Evolutionary conservation across 2,113 vertebrate species (phyloP).

Genomic region (Xenopus tropicalis): UCB_Xtro_10.0 CM004445.2:27290001-27290500

Average conservation of each 20-base stretch:
- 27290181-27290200: background rate
- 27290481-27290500: constrained; percentile 2
- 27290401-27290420: constrained; percentile 80
- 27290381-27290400: constrained; percentile 73
- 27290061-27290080: constrained; percentile 41
- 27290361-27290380: constrained; percentile 55
- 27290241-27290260: too few relatives aligned
- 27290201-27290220: background rate
- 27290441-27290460: constrained; percentile 20
- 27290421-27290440: constrained; percentile 47
- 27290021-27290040: constrained; percentile 13
- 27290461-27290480: constrained; percentile 48
- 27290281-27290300: too few relatives aligned
- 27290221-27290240: too few relatives aligned
- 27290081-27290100: constrained; percentile 49
- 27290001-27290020: constrained; percentile 59
- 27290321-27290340: background rate
- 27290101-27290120: constrained; percentile 53
- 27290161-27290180: constrained; percentile 11
- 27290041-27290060: constrained; percentile 47
- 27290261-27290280: too few relatives aligned
- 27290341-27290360: constrained; percentile 61
- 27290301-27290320: too few relatives aligned
- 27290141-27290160: constrained; percentile 58
- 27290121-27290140: constrained; percentile 53